Percentiles rank a stretch among this genome's conserved stretches.
These are phyloP conservation scores for Frankliniella fusca DNA, from an alignment of 2,888 invertebrate genomes.

Conservation along the genomic window DNA sequence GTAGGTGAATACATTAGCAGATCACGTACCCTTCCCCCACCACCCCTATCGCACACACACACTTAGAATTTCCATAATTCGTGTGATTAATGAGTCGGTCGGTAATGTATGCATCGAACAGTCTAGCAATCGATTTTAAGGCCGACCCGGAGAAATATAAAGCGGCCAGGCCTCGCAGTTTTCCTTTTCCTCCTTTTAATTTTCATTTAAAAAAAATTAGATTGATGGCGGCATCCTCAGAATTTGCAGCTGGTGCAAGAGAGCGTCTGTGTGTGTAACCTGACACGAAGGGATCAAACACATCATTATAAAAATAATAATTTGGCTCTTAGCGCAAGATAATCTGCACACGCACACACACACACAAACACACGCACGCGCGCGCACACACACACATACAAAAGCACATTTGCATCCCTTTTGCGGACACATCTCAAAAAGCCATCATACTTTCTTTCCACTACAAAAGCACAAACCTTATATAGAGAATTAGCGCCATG, in stretches of 20 bases:
- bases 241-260: background rate
- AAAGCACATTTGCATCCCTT: background rate
- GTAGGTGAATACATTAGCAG: conserved; percentile 19
- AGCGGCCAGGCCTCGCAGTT: background rate
- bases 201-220: no score
- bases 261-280: no score
- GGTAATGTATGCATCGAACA: conserved; percentile 24
- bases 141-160: background rate
- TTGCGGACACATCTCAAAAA: background rate
- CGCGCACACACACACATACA: background rate
- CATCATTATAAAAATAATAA: conserved; percentile 14
- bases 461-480: no score
- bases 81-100: conserved; percentile 13
- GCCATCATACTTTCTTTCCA: no score
- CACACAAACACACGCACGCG: background rate
- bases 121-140: background rate
- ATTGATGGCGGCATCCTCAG: background rate
- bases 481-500: no score
- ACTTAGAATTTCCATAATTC: conserved; percentile 1
- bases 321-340: conserved; percentile 4
- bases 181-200: no score
- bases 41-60: background rate
- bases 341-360: background rate
- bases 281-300: background rate
- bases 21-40: conserved; percentile 8